Base-by-base conservation (phyloP, 2,888 invertebrate genomes). In the Crematogaster levior region DNA sequence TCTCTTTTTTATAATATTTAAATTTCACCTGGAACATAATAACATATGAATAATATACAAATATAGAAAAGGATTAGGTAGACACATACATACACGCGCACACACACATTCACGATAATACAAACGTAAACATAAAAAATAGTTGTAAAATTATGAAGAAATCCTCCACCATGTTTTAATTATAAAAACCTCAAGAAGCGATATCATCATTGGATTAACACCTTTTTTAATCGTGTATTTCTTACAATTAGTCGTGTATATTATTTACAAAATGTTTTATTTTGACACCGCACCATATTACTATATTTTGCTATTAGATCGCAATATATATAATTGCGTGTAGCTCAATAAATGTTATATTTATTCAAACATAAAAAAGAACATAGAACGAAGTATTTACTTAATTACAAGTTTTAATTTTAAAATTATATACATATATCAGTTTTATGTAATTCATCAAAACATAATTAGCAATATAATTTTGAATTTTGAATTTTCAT, bases 81-180 rank as follows among this genome's bases (percentile, higher is more conserved):
- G 6, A 74, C 15, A 60, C 34, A n/a, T n/a, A n/a, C n/a, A n/a
- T n/a, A n/a, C n/a, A n/a, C n/a, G n/a, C n/a, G n/a, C n/a, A n/a
- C n/a, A n/a, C n/a, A n/a, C n/a, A n/a, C n/a, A 48, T 53, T 24
- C 15, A 21, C 1, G 2, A 30, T 7, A 51, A 68, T 12, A 48
- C n/a, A n/a, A n/a, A n/a, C n/a, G n/a, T n/a, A n/a, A n/a, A n/a
- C n/a, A n/a, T n/a, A n/a, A n/a, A n/a, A n/a, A 73, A 0, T 1
- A 12, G 5, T 74, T 37, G 27, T 1, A 37, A 61, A 61, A 24
- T 3, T 48, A 21, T 34, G 6, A 27, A n/a, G n/a, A n/a, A n/a
- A 60, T 61, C 48, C 74, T 61, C 1, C 65, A 75, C n/a, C 75
- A 1, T 58, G 43, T 24, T 61, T 43, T 37, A 73, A 73, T 34